These are phyloP conservation scores for Prenolepis imparis DNA, from an alignment of 2,888 invertebrate genomes.

Conservation along the genomic window DNA sequence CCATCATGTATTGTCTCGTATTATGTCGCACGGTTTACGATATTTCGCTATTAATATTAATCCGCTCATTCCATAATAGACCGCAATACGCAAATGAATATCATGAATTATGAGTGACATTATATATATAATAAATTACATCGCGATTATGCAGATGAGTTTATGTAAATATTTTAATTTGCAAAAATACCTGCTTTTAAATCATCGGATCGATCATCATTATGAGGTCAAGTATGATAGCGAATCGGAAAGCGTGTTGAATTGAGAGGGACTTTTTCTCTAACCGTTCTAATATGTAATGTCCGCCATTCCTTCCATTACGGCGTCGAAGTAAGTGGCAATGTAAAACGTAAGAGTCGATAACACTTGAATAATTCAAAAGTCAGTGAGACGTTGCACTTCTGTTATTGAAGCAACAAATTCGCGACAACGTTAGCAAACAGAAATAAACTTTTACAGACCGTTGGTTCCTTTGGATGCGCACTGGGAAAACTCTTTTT, in stretches of 20 bases:
- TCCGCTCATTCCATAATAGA: conserved; percentile 23
- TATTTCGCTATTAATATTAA: conserved; percentile 47
- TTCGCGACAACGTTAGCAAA: conserved; percentile 38
- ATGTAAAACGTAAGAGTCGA: conserved; percentile 48
- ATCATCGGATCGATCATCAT: not conserved
- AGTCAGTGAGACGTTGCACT: conserved; percentile 52
- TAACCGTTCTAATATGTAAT: not conserved
- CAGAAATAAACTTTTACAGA: conserved; percentile 52
- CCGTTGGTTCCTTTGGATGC: conserved; percentile 13
- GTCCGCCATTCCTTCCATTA: conserved; percentile 35
- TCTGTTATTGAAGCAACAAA: conserved; percentile 47
- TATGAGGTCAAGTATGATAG: conserved; percentile 8
- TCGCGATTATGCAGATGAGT: conserved; percentile 39
- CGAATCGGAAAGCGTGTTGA: not conserved
- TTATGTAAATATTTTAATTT: conserved; percentile 44
- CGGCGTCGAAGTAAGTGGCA: conserved; percentile 2
- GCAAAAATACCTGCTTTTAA: conserved; percentile 16
- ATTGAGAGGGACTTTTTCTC: conserved; percentile 30
- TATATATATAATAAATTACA: conserved; percentile 43
- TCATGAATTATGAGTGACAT: conserved; percentile 44
- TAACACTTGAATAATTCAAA: conserved; percentile 53
- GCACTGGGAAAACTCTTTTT: not conserved
- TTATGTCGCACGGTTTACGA: not conserved
- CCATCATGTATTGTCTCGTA: conserved; percentile 22
- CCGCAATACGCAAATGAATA: conserved; percentile 42